Percentiles rank a stretch among this genome's conserved stretches.
phyloP scores from a whole-genome alignment of 2,113 vertebrate species.

The Cyprinodon brontotheroides region DNA sequence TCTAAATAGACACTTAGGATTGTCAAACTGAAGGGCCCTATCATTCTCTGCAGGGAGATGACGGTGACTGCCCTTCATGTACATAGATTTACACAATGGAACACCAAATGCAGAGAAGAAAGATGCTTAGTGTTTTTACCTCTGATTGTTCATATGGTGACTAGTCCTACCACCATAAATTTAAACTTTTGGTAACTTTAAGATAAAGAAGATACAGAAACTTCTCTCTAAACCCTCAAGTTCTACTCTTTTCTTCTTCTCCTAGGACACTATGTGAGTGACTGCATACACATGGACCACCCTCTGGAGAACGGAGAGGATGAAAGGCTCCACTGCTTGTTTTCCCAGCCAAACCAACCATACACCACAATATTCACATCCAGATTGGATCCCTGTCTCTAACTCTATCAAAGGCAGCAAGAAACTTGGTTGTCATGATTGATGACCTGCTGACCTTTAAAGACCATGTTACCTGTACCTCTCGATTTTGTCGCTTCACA shows the following conservation, averaged over 20 bases:
- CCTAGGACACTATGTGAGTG: background rate
- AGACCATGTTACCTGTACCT: no score
- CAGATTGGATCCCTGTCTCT: no score
- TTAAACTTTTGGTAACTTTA: background rate
- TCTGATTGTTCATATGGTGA: slow-evolving; percentile 1
- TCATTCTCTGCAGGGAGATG: background rate
- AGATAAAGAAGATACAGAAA: background rate
- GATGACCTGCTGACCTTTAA: no score
- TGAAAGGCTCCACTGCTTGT: background rate
- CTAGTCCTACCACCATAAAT: background rate
- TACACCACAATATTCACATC: no score
- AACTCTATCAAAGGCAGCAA: no score
- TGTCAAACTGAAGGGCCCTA: background rate
- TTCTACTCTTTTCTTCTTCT: background rate
- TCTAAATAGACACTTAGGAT: background rate
- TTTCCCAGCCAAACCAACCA: no score
- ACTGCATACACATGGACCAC: background rate
- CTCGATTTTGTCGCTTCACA: no score
- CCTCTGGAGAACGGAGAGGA: background rate
- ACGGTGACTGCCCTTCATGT: background rate
- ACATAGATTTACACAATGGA: background rate
- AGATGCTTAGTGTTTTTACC: background rate
- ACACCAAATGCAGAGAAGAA: background rate
- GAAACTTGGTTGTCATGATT: no score
- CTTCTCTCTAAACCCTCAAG: background rate